These are phyloP conservation scores for Phthorimaea operculella DNA, from an alignment of 1,140 invertebrate genomes.

Conservation along the genomic window DNA sequence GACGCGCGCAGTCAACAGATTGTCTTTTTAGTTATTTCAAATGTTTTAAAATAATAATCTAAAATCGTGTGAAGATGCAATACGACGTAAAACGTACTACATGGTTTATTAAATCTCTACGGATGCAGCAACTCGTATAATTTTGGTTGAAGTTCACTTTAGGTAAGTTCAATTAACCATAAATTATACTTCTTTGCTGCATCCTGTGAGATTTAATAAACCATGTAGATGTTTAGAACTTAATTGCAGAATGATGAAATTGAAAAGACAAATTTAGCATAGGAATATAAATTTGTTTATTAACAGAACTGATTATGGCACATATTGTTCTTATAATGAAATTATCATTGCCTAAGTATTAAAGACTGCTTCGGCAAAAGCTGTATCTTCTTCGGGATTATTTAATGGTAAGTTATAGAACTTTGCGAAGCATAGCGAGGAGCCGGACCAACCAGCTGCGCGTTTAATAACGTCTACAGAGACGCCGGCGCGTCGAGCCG, in stretches of 20 bases:
- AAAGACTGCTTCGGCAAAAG: background rate
- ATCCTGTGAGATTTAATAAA: too few relatives aligned
- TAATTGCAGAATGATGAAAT: conserved; percentile 4
- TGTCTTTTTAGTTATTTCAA: too few relatives aligned
- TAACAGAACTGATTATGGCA: conserved; percentile 1
- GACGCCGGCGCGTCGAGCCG: background rate
- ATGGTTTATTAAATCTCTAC: conserved; percentile 6
- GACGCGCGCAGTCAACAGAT: too few relatives aligned
- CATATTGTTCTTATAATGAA: background rate
- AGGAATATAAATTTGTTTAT: conserved; percentile 4
- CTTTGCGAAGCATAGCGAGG: background rate
- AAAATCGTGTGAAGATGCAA: too few relatives aligned
- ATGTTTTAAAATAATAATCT: too few relatives aligned
- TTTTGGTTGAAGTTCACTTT: too few relatives aligned
- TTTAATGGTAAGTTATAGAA: background rate
- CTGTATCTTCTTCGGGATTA: background rate
- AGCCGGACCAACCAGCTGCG: background rate
- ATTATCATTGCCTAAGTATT: background rate
- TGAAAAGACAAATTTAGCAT: conserved; percentile 5
- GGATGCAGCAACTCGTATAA: too few relatives aligned
- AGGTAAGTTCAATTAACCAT: too few relatives aligned
- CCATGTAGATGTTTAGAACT: too few relatives aligned
- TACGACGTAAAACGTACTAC: too few relatives aligned
- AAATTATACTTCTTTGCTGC: too few relatives aligned
- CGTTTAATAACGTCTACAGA: background rate